These are phyloP conservation scores for Phyllostomus hastatus DNA, from an alignment of 2,113 vertebrate genomes.

Conservation along the genomic window DNA sequence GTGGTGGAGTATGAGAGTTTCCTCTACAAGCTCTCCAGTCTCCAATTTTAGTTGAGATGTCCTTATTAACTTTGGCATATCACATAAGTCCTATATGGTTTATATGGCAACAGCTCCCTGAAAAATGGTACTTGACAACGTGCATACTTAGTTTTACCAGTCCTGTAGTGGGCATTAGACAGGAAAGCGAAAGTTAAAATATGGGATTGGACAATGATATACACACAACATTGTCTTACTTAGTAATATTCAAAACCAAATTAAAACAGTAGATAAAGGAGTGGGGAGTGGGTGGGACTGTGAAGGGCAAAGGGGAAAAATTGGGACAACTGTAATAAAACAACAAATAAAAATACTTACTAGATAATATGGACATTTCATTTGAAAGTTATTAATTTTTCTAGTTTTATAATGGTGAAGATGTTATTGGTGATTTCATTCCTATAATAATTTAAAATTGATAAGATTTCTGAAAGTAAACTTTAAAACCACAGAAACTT, in stretches of 20 bases:
- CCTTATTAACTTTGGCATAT: neutral
- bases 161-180: neutral
- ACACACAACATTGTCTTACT: neutral
- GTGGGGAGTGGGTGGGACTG: too few relatives aligned
- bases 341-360: neutral
- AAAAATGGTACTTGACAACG: neutral
- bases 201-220: neutral
- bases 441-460: neutral
- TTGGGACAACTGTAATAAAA: too few relatives aligned
- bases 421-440: neutral
- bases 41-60: neutral
- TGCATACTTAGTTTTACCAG: neutral
- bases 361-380: neutral
- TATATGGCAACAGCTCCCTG: neutral
- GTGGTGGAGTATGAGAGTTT: neutral
- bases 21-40: neutral
- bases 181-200: neutral
- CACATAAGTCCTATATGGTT: neutral
- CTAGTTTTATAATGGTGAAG: neutral
- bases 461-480: slow-evolving; percentile 27
- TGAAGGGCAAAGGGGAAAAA: too few relatives aligned
- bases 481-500: neutral
- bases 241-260: neutral
- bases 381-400: neutral
- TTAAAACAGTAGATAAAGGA: neutral